Evolutionary conservation across 2,888 invertebrate species (phyloP), one percentile per base, ranked within the genome.

Genomic region (Lydus trimaculatus): DNA sequence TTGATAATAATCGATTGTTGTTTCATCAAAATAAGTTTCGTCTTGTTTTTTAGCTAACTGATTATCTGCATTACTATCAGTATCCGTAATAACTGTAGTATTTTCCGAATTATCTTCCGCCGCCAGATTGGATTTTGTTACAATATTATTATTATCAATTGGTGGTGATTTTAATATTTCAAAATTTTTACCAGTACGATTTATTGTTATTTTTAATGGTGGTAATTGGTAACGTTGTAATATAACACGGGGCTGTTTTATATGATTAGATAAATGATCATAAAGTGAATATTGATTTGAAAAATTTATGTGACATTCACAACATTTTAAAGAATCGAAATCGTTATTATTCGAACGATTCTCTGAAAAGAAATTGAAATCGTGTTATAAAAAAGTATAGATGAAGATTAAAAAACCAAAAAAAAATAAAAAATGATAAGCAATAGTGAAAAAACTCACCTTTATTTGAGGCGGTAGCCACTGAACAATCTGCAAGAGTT

Each of bases 221-320:
- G 87, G 87, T 81, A 87, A 85, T 78, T 85, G 87, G 76, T 86
- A 81, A 69, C 88, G 76, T 62, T 87, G 84, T 72, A 89, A 74
- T 58, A 86, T 81, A 66, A 90, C 83, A 0, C 81, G 83, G 58
- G 90, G 90, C 76, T 89, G 85, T 8, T 87, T 87, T 58, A 90
- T 87, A 85, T 90, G 90, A 36, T 86, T 85, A 43, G 88, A 84
- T 13, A 90, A 83, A 80, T 90, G 90, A 15, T 84, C 84, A 74
- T 89, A 85, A 69, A 89, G 79, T 17, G 85, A 86, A 56, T 84
- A 83, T 83, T 86, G 86, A 72, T 84, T 80, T 13, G 80, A 81
- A 78, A 87, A 90, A 66, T 87, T 86, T 67, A 86, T 82, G 74
- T 87, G 83, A 77, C 90, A 90, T 39, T 88, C 88, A 74, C 82